phyloP scores from a whole-genome alignment of 1,140 invertebrate genomes.

The Caenorhabditis tropicalis region DNA sequence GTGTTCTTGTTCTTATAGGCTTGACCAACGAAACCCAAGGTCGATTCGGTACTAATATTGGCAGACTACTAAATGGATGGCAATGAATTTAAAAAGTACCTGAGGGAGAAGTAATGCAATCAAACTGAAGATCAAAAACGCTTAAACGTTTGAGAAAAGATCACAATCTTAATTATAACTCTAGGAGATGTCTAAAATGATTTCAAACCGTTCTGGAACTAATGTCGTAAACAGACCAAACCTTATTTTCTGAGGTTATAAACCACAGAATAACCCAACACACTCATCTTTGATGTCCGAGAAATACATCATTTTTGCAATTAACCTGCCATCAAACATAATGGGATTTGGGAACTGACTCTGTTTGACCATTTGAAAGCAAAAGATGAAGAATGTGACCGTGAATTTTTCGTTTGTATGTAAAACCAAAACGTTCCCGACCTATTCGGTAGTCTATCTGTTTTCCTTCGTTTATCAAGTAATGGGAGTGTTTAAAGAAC shows the following conservation, averaged over 20 bases:
- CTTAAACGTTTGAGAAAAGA: not conserved
- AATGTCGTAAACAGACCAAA: no score
- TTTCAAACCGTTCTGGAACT: no score
- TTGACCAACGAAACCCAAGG: not conserved
- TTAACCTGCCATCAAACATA: not conserved
- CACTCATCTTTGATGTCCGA: not conserved
- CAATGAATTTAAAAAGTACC: not conserved
- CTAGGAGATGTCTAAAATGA: no score
- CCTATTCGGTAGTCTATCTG: not conserved
- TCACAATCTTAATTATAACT: no score
- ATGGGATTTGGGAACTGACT: not conserved
- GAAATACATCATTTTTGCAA: not conserved
- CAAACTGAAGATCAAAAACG: not conserved
- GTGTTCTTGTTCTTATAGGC: not conserved
- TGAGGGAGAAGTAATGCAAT: not conserved
- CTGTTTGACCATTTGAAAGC: not conserved
- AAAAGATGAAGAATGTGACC: not conserved
- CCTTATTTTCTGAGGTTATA: not conserved
- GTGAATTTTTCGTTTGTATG: not conserved
- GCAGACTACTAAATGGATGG: not conserved
- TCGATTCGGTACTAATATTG: not conserved
- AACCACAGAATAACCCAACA: not conserved
- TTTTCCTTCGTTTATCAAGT: not conserved
- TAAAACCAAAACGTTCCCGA: no score
- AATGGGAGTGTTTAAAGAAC: constrained; percentile 24